These are phyloP conservation scores for Bombus impatiens DNA, from an alignment of 1,140 invertebrate genomes.

Conservation along the genomic window DNA sequence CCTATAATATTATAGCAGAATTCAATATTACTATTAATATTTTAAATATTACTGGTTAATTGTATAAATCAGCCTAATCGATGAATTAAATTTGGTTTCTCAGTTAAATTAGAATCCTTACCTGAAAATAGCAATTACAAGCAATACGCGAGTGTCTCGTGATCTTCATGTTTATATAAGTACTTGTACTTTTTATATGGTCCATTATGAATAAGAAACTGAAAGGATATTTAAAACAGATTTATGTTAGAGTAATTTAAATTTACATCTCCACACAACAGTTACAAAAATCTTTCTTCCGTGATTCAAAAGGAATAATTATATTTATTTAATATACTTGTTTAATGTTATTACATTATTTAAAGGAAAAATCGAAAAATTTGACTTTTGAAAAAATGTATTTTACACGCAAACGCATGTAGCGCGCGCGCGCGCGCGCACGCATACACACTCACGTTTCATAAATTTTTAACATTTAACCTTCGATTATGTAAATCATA, in stretches of 20 bases:
- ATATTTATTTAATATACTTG: not conserved
- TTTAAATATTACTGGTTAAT: not conserved
- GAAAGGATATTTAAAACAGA: conserved; percentile 21
- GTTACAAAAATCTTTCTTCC: not conserved
- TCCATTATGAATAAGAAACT: conserved; percentile 65
- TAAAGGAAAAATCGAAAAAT: not conserved
- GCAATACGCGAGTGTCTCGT: conserved; percentile 44
- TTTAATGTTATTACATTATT: not conserved
- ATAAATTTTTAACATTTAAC: not conserved
- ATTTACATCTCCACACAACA: not conserved
- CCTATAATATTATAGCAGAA: conserved; percentile 48
- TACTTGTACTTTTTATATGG: conserved; percentile 61
- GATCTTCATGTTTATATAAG: conserved; percentile 53
- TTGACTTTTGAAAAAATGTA: not conserved
- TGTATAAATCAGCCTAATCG: too few species aligned
- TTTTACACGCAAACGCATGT: not conserved
- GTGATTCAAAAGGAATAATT: not conserved
- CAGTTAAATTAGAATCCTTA: conserved; percentile 37
- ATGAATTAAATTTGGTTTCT: not conserved
- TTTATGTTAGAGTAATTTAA: not conserved
- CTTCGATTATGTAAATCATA: not conserved
- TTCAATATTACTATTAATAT: not conserved
- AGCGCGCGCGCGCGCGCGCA: too few species aligned
- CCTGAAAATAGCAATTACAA: conserved; percentile 66
- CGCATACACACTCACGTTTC: not conserved